Evolutionary conservation across 2,888 invertebrate genomes (phyloP).

Genomic region (Orthosia gothica): DNA sequence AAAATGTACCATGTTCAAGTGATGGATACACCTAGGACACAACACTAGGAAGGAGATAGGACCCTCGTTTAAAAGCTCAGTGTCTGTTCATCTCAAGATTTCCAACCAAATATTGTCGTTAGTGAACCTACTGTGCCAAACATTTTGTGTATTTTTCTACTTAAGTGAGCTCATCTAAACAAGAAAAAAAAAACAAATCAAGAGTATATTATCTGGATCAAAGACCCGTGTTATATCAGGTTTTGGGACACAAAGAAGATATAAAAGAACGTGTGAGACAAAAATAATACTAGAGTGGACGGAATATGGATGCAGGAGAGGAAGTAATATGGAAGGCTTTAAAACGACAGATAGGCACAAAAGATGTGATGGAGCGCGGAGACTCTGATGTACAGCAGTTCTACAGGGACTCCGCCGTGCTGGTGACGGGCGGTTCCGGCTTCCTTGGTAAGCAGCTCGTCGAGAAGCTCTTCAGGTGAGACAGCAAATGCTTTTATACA

Average conservation of each 20-base stretch:
- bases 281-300: neutral
- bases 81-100: neutral
- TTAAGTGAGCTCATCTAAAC: neutral
- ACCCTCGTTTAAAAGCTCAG: too few relatives aligned
- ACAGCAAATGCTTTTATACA: neutral
- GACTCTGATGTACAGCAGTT: slow-evolving; percentile 69
- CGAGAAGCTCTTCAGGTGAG: slow-evolving; percentile 93
- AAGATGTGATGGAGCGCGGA: slow-evolving; percentile 52
- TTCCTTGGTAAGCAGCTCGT: slow-evolving; percentile 97
- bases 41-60: neutral
- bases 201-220: neutral
- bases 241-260: neutral
- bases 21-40: neutral
- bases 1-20: neutral
- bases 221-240: neutral
- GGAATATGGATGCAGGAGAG: slow-evolving; percentile 59
- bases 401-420: slow-evolving; percentile 81
- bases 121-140: too few relatives aligned
- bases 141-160: neutral
- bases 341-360: slow-evolving; percentile 47
- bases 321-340: slow-evolving; percentile 45
- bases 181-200: too few relatives aligned
- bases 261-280: neutral
- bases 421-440: slow-evolving; percentile 97
- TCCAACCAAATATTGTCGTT: too few relatives aligned